A percentile compares a stretch with the other conserved stretches of the same genome.
Conservation (phyloP, 2,888 invertebrate species). For the Cerastoderma edule region DNA sequence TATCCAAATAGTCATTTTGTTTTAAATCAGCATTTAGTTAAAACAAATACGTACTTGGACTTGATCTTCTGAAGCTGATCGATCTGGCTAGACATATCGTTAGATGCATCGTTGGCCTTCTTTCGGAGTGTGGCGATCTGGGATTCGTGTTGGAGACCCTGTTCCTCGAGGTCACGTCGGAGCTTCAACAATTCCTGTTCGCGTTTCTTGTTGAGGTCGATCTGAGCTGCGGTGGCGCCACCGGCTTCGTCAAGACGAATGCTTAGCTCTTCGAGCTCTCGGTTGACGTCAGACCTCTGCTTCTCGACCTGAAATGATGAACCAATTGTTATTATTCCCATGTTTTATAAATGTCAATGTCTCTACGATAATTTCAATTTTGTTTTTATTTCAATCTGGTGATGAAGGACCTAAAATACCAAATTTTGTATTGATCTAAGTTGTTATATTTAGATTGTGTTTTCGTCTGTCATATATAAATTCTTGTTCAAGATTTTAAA, state of each 20-base stretch:
- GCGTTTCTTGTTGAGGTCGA: constrained; percentile 99
- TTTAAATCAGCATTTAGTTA: too few relatives aligned
- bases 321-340: too few relatives aligned
- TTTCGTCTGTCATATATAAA: too few relatives aligned
- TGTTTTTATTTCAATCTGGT: too few relatives aligned
- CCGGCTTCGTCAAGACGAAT: constrained; percentile 94
- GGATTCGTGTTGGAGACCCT: constrained; percentile 99
- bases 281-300: constrained; percentile 97
- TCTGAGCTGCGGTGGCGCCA: constrained; percentile 98
- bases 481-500: too few relatives aligned
- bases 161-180: constrained; percentile 98
- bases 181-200: constrained; percentile 99
- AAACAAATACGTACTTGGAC: constrained; percentile 92
- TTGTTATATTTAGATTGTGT: too few relatives aligned
- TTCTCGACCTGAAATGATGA: constrained; percentile 92
- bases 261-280: constrained; percentile 94
- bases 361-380: too few relatives aligned
- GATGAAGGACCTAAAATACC: too few relatives aligned
- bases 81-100: constrained; percentile 99
- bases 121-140: constrained; percentile 98
- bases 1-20: too few relatives aligned
- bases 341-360: too few relatives aligned
- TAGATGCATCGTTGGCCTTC: constrained; percentile 99
- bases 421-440: too few relatives aligned
- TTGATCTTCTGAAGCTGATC: constrained; percentile 99